Evolutionary conservation across 2,888 invertebrate genomes (phyloP), one percentile per base, ranked within the genome.

Genomic region (Drosophila infuscata): DNA sequence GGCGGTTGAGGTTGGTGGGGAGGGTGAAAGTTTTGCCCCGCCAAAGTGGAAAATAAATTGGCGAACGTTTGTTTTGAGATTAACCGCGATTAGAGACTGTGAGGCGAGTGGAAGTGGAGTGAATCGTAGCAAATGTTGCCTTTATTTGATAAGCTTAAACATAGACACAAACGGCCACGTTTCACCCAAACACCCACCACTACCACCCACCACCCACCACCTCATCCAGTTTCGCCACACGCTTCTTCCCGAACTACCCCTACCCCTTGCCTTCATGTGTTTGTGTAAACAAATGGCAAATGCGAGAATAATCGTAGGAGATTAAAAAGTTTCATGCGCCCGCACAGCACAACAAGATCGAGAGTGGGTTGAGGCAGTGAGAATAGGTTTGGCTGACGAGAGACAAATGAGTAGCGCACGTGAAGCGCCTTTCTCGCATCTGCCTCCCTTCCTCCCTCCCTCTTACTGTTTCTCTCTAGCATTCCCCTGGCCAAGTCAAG

Each of bases 31-130:
- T 57, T 57, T 20, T 57, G 43, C 57, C 67, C 74, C 57, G 72
- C 72, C 70, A 91, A 91, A 91, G 90, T 91, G 87, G 91, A 92
- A 92, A 91, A 92, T 91, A 92, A 92, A 92, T 92, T 91, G 92
- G 90, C 83, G 90, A 92, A 92, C 92, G 92, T 92, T 92, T 92
- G 91, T 92, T 92, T 89, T 88, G 83, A 92, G 92, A 92, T 92
- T 92, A 92, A 92, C 92, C 92, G 91, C 92, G 92, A 92, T 92
- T 92, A 92, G 92, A 90, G 68, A 78, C 78, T 72, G 43, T 53
- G 81, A 56, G 76, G 35, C 43, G 33, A 43, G 54, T 46, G 56
- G 51, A 36, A 49, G 70, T 58, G 67, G 66, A 71, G 78, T 85
- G 89, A 77, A 82, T 82, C 69, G 83, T 79, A 86, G 86, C 89